Evolutionary conservation across 1,140 invertebrate genomes (phyloP).

Genomic region (Samia ricini): DNA sequence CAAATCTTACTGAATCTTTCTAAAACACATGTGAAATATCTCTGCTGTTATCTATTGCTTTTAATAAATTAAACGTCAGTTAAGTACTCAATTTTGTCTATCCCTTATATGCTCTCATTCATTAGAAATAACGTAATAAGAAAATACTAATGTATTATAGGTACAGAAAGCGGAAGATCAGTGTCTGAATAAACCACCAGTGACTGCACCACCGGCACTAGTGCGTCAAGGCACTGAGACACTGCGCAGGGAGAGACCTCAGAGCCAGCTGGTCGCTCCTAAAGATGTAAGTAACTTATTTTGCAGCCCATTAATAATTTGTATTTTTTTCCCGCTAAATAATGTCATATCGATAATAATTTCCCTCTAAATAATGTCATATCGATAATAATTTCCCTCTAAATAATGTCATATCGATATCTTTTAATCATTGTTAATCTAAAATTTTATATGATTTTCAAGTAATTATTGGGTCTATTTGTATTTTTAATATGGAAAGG

Average conservation of each 20-base stretch:
- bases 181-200: conserved; percentile 22
- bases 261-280: conserved; percentile 53
- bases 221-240: conserved; percentile 68
- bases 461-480: not conserved
- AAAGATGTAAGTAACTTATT: conserved; percentile 50
- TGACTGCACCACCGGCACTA: conserved; percentile 41
- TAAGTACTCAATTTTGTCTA: too few relatives aligned
- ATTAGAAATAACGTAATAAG: too few relatives aligned
- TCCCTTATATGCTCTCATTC: too few relatives aligned
- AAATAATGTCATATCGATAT: not conserved
- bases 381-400: too few relatives aligned
- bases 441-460: not conserved
- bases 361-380: too few relatives aligned
- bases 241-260: conserved; percentile 51
- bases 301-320: not conserved
- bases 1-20: too few relatives aligned
- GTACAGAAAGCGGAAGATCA: conserved; percentile 38
- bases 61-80: too few relatives aligned
- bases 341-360: not conserved
- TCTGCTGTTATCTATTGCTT: too few relatives aligned
- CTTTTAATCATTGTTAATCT: not conserved
- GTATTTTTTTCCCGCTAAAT: too few relatives aligned
- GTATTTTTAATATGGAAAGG: not conserved
- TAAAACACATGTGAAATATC: too few relatives aligned
- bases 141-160: too few relatives aligned